Base-by-base conservation (phyloP, 2,797 vertebrate genomes). In the Melanotaenia maccullochi region DNA sequence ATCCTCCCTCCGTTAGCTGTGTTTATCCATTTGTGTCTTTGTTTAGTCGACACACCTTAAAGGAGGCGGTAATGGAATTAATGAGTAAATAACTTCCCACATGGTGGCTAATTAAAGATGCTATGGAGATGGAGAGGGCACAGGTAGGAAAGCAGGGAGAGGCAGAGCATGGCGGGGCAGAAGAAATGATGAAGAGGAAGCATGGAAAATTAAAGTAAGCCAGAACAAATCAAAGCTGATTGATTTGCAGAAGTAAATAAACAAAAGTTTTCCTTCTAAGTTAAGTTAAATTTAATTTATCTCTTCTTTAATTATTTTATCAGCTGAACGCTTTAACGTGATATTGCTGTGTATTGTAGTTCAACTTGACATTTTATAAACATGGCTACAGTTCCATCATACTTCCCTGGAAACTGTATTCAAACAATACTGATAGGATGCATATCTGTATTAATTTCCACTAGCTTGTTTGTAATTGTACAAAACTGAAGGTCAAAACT, bases 61-160 rank as follows among this genome's bases (percentile, higher is more conserved):
- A 74, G 76, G 63, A 56, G 74, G 72, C 1, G 24, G 0, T 76
- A 71, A 88, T 82, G 75, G 25, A 85, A 80, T 87, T 74, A 88
- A 83, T 69, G 79, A 70, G 59, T 79, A 65, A 81, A 77, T 66
- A 71, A 68, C 35, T 75, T 76, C 71, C 73, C 18, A 30, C 59
- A 24, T 3, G 49, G 73, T 3, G 59, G 75, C 65, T 84, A 73
- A 87, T 88, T 75, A 83, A 64, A 68, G 61, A 70, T 67, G 78
- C 51, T 77, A 61, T 1, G 30, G 32, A 76, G 79, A 63, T 5
- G 1, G 25, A 44, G 73, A 71, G 73, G 79, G 44, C 62, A 25
- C 40, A 25, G 52, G 54, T 5, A 51, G 73, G 36, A 32, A 11
- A 33, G 33, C 2, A 25, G 6, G 44, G 20, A 30, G 60, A 71